A percentile compares a stretch with the other conserved stretches of the same genome.
Conservation (phyloP, 2,113 vertebrate species). For the Ctenodactylus gundi region DNA sequence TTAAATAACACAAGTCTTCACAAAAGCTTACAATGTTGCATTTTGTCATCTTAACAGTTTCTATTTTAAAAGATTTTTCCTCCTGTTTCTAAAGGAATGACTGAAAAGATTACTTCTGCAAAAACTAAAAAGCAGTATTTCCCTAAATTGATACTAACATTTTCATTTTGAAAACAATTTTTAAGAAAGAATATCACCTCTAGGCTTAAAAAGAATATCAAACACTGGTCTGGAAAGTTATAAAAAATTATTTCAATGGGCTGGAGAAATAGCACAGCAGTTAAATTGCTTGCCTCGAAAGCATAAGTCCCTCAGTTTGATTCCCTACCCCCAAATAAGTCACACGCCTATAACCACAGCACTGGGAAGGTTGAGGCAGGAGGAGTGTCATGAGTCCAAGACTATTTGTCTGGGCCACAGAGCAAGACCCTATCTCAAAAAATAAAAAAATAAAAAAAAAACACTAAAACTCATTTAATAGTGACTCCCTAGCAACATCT, state of each 20-base stretch:
- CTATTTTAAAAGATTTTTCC: not conserved
- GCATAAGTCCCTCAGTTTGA: too few relatives aligned
- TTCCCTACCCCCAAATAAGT: too few relatives aligned
- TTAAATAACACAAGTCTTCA: conserved; percentile 8
- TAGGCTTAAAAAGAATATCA: not conserved
- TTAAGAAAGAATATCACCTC: not conserved
- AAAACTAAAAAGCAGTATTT: conserved; percentile 2
- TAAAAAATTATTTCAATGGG: not conserved
- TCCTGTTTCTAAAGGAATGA: not conserved
- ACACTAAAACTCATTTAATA: too few relatives aligned
- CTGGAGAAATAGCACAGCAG: too few relatives aligned
- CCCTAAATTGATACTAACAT: not conserved
- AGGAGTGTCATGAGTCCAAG: too few relatives aligned
- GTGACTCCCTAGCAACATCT: not conserved
- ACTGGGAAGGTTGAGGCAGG: too few relatives aligned
- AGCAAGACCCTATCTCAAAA: too few relatives aligned
- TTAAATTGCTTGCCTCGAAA: too few relatives aligned
- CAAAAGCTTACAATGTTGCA: not conserved
- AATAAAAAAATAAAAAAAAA: too few relatives aligned
- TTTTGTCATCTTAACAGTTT: conserved; percentile 25
- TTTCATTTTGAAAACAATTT: not conserved
- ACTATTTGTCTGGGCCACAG: too few relatives aligned
- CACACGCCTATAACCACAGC: too few relatives aligned
- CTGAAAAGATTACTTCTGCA: not conserved
- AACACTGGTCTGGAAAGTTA: not conserved